Conservation (phyloP, 2,888 invertebrate species). For the Polydrusus cervinus region DNA sequence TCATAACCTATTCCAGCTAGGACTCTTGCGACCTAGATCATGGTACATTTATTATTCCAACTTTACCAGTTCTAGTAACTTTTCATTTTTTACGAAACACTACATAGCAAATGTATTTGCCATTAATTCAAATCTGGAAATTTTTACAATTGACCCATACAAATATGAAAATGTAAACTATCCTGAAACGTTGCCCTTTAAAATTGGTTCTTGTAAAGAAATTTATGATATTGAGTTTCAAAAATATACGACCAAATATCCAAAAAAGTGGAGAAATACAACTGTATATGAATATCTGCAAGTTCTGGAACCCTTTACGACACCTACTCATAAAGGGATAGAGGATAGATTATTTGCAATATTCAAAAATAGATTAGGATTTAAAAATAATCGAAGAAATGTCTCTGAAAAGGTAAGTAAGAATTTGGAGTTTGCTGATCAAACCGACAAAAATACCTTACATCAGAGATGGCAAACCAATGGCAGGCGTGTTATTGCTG, state of each 20-base stretch:
- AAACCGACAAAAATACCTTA: no score
- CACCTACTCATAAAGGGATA: not conserved
- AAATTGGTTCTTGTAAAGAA: slow-evolving; percentile 23
- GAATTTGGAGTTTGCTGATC: no score
- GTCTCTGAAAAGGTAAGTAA: not conserved
- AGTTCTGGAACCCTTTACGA: not conserved
- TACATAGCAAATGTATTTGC: slow-evolving; percentile 21
- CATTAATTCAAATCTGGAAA: slow-evolving; percentile 1
- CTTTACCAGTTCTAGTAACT: not conserved
- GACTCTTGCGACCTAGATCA: slow-evolving; percentile 1
- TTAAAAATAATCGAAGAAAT: not conserved
- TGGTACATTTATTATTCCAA: slow-evolving; percentile 20
- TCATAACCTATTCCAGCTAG: not conserved
- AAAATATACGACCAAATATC: slow-evolving; percentile 3
- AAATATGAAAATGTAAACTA: slow-evolving; percentile 24
- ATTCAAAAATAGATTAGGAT: slow-evolving; percentile 6
- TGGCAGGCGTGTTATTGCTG: no score
- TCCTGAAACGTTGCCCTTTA: not conserved
- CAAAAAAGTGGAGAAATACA: slow-evolving; percentile 33
- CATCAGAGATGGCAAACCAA: no score
- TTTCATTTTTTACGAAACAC: slow-evolving; percentile 24
- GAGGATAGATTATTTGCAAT: slow-evolving; percentile 22
- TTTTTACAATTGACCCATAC: slow-evolving; percentile 24
- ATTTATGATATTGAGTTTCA: not conserved
- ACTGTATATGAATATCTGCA: slow-evolving; percentile 21